Evolutionary conservation across 2,888 invertebrate genomes (phyloP), one percentile per base, ranked within the genome.

Genomic region (Rhimphoctona megacephalus): DNA sequence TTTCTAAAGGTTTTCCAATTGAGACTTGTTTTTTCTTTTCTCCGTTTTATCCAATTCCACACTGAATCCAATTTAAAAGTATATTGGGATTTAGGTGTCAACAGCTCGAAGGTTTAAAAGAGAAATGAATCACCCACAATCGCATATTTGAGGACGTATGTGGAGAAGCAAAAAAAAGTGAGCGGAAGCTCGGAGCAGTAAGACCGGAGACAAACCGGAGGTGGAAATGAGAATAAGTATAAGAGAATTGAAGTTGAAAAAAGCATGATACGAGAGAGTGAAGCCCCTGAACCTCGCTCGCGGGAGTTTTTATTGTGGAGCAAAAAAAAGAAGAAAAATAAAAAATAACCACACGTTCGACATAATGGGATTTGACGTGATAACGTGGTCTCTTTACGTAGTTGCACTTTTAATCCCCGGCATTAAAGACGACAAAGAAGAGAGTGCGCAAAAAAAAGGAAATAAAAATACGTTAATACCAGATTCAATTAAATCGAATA

Each of bases 331-430:
- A 92, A 92, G 91, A 39, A 52, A 52, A 90, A 90, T 90, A 91
- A 92, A 67, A 66, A 89, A 90, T 91, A 91, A 92, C 2, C 33
- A 14, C 33, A 91, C 91, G 89, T 89, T 88, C 90, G 88, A 88
- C 90, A 90, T 93, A 93, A 93, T 92, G 91, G 91, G 92, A 93
- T 93, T 92, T 92, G 92, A 92, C 92, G 90, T 90, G 88, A 90
- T 91, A 92, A 92, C 92, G 91, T 91, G 89, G 70, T 86, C 61
- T 39, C 73, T 76, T 14, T 39, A 39, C 64, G 54, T n/a, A 54
- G 64, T 49, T 54, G 72, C 73, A 25, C 43, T 66, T 54, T 57
- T 52, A 30, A 57, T 54, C 30, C 33, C 43, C 46, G 17, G 46
- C 17, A 30, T 39, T 64, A 19, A 14, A 54, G 54, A 25, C 25